phyloP scores from a whole-genome alignment of 2,888 invertebrate species.

The Oxystoma pomonae region DNA sequence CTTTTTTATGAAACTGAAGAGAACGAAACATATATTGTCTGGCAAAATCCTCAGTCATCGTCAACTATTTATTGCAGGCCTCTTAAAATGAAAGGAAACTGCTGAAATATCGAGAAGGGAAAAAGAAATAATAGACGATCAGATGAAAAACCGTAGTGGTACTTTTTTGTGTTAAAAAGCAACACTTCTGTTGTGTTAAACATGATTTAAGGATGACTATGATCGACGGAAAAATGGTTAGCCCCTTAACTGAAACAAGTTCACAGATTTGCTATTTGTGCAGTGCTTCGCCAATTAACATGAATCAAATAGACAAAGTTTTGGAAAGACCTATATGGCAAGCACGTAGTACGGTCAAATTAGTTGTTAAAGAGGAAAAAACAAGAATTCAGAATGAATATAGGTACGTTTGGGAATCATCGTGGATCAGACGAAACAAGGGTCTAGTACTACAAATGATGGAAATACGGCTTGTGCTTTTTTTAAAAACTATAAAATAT shows the following conservation, averaged over 20 bases:
- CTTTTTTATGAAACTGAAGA: neutral
- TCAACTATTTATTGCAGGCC: neutral
- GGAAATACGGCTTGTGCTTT: too few species aligned
- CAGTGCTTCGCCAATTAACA: neutral
- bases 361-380: too few species aligned
- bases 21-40: neutral
- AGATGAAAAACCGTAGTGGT: neutral
- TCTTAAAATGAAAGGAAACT: neutral
- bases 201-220: neutral
- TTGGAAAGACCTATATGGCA: neutral
- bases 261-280: conserved; percentile 1
- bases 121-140: neutral
- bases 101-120: neutral
- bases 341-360: too few species aligned
- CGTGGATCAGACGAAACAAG: too few species aligned
- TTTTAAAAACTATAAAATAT: too few species aligned
- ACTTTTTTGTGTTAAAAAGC: too few species aligned
- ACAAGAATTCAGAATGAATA: too few species aligned
- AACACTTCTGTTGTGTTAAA: conserved; percentile 1
- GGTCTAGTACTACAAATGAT: too few species aligned
- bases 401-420: too few species aligned
- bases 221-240: conserved; percentile 1
- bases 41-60: conserved; percentile 1
- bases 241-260: neutral
- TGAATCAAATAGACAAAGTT: neutral